These are phyloP conservation scores for Auanema sp. DNA, from an alignment of 2,888 invertebrate species.

Conservation along the genomic window DNA sequence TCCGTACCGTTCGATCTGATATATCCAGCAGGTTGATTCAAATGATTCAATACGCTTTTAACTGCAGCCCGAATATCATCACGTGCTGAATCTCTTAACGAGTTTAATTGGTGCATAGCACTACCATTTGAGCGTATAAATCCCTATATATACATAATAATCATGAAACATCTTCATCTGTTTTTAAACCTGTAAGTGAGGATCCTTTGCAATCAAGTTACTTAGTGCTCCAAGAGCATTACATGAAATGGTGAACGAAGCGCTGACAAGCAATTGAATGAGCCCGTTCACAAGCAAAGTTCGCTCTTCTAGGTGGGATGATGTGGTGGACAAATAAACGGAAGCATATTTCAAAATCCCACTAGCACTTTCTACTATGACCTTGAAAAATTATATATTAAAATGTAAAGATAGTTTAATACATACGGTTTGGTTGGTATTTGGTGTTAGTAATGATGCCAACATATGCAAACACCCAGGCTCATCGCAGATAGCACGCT, in stretches of 20 bases:
- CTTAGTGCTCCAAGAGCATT: conserved; percentile 52
- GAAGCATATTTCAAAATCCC: conserved; percentile 59
- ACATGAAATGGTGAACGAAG: conserved; percentile 54
- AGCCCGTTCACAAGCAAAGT: conserved; percentile 31
- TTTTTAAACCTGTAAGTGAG: conserved; percentile 35
- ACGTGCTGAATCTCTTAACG: conserved; percentile 48
- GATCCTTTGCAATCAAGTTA: conserved; percentile 47
- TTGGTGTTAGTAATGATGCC: conserved; percentile 35
- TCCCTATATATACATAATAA: conserved; percentile 13
- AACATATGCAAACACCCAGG: conserved; percentile 45
- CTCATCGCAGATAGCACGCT: conserved; percentile 52
- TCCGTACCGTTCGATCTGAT: neutral
- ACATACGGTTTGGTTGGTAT: conserved; percentile 30
- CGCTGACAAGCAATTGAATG: conserved; percentile 43
- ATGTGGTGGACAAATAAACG: conserved; percentile 33
- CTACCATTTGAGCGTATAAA: conserved; percentile 32
- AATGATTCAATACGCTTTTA: conserved; percentile 37
- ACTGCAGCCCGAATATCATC: conserved; percentile 49
- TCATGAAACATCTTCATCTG: neutral
- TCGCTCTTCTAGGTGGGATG: conserved; percentile 33
- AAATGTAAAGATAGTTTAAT: too few species aligned
- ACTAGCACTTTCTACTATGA: conserved; percentile 52
- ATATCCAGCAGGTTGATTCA: conserved; percentile 28
- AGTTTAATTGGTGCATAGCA: conserved; percentile 39
- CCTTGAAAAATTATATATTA: conserved; percentile 8